Evolutionary conservation across 1,140 invertebrate species (phyloP), one percentile per base, ranked within the genome.

Genomic region (Cyphomyrmex costatus): DNA sequence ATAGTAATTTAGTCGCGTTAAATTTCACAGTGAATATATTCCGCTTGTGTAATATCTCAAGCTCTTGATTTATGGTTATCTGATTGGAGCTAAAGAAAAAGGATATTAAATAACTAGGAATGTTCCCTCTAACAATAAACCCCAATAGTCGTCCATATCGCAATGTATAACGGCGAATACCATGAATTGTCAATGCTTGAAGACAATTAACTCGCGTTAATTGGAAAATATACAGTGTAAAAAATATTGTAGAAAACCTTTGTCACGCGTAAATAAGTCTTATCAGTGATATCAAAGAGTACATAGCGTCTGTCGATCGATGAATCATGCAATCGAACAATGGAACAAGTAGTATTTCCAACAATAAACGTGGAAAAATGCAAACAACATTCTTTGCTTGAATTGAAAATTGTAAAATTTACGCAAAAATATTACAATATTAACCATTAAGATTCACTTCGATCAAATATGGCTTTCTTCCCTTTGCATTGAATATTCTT

Each of bases 21-120:
- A 53, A 33, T 61, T 58, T 73, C 53, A 8, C 24, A 68, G n/a
- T 33, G 16, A 68, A 71, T 46, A 36, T 51, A n/a, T 19, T 5
- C 46, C 60, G 36, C 16, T 12, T 49, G 1, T 36, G n/a, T n/a
- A n/a, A 14, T 66, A 56, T 70, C 46, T 24, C 30, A 16, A 27
- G 46, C 24, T 74, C 14, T 21, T 21, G 53, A 74, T 33, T 80
- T 68, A 70, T 68, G 36, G n/a, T n/a, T 33, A 27, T 70, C 56
- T 66, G 30, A 68, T 21, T n/a, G 58, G 21, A 68, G 21, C 36
- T 24, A 24, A 6, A 14, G 8, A 36, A 10, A 36, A 27, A 73
- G 3, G 21, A 1, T n/a, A 46, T 68, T 79, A 80, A 53, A 80
- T 70, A n/a, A 80, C 14, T 19, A 27, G 27, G 42, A 46, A 51